Evolutionary conservation across 2,888 invertebrate species (phyloP).

Genomic region (Yponomeuta plumbellus): DNA sequence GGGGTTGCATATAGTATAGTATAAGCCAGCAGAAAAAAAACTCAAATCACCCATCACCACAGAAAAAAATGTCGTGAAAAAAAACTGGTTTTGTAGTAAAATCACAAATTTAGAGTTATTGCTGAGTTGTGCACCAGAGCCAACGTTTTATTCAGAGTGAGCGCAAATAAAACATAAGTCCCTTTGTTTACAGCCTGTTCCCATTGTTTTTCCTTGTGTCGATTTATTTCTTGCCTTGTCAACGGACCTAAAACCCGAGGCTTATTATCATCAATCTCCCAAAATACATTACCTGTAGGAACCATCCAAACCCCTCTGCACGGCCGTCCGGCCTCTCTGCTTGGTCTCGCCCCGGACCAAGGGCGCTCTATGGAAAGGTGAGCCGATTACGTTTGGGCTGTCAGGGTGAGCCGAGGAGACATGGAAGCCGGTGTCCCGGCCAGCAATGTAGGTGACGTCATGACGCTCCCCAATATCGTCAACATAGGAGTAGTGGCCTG

Average conservation of each 20-base stretch:
- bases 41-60: too few species aligned
- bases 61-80: too few species aligned
- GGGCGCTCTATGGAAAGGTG: constrained; percentile 80
- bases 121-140: not conserved
- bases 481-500: constrained; percentile 82
- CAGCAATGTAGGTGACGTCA: constrained; percentile 85
- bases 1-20: too few species aligned
- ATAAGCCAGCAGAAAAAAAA: too few species aligned
- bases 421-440: constrained; percentile 85
- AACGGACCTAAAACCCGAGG: not conserved
- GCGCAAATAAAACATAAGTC: too few species aligned
- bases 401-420: constrained; percentile 83
- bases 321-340: constrained; percentile 82
- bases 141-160: not conserved
- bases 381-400: constrained; percentile 79
- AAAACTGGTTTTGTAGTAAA: too few species aligned
- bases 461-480: constrained; percentile 87
- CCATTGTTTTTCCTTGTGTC: too few species aligned
- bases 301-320: constrained; percentile 83
- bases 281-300: constrained; percentile 40
- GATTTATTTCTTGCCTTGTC: not conserved
- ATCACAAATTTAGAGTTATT: too few species aligned
- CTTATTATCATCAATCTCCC: not conserved
- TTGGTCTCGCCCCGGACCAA: constrained; percentile 78
- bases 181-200: too few species aligned